These are phyloP conservation scores for Apogon talboti DNA, from an alignment of 2,797 vertebrate genomes.

Conservation along the genomic window DNA sequence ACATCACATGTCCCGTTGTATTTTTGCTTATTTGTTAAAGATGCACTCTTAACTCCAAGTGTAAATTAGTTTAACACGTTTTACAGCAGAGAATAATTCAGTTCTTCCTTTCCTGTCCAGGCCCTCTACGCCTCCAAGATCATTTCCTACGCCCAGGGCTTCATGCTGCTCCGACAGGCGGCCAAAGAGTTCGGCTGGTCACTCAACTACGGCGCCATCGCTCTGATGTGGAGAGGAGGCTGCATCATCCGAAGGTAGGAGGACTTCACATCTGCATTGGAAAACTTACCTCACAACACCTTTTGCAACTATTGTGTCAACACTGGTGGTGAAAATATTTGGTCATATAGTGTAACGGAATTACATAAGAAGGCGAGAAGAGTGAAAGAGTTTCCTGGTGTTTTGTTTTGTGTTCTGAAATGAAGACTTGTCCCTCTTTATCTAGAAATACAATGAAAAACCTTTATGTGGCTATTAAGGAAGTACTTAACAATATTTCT, in stretches of 20 bases:
- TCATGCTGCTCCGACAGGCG: conserved; percentile 95
- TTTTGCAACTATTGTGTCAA: conserved; percentile 50
- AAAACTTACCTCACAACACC: conserved; percentile 27
- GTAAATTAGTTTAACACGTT: too few relatives aligned
- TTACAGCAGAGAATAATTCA: too few relatives aligned
- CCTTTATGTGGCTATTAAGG: not conserved
- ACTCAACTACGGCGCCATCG: conserved; percentile 96
- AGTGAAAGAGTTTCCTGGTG: not conserved
- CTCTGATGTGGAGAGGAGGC: conserved; percentile 98
- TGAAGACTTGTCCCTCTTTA: not conserved
- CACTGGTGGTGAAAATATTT: conserved; percentile 54
- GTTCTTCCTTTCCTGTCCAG: conserved; percentile 65
- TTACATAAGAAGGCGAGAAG: not conserved
- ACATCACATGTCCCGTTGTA: too few relatives aligned
- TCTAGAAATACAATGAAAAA: not conserved
- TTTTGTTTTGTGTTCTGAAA: conserved; percentile 3
- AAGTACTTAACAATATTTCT: conserved; percentile 12
- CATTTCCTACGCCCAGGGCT: conserved; percentile 97
- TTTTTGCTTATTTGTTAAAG: too few relatives aligned
- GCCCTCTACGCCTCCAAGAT: conserved; percentile 98
- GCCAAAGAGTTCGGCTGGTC: conserved; percentile 94
- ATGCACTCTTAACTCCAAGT: too few relatives aligned
- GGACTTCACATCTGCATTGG: not conserved
- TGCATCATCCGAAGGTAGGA: conserved; percentile 96
- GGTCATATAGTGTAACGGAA: conserved; percentile 7